phyloP scores from a whole-genome alignment of 2,797 vertebrate species.

The Etheostoma nigrum region DNA sequence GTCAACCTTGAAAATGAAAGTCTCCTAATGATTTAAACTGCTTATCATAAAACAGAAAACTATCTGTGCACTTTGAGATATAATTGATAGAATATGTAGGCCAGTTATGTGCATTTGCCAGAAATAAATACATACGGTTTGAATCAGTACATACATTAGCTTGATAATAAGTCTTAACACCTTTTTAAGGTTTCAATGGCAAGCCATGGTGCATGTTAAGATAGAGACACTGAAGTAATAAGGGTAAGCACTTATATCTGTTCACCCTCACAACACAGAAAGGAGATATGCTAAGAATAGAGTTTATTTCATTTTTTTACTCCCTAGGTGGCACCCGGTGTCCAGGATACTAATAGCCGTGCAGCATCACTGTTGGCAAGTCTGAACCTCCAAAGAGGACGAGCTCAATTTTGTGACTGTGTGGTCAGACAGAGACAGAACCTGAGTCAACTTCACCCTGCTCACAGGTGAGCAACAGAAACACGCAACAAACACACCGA shows the following conservation, averaged over 20 bases:
- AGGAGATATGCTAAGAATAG: neutral
- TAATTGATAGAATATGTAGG: neutral
- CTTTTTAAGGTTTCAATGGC: neutral
- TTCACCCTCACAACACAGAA: neutral
- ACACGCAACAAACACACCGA: neutral
- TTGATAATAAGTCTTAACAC: neutral
- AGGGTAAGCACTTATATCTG: neutral
- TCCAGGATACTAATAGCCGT: slow-evolving; percentile 36
- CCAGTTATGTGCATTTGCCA: neutral
- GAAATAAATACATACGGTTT: neutral
- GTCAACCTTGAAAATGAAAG: neutral
- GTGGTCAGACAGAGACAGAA: slow-evolving; percentile 70
- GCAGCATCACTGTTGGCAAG: slow-evolving; percentile 63
- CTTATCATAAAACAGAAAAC: neutral
- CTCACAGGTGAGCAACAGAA: slow-evolving; percentile 74
- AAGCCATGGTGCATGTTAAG: neutral
- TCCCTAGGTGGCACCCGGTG: slow-evolving; percentile 45
- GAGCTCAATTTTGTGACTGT: slow-evolving; percentile 80
- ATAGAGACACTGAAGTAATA: neutral
- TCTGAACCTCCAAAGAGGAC: slow-evolving; percentile 76
- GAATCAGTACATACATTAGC: neutral
- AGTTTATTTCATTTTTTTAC: neutral
- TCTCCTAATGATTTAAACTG: neutral
- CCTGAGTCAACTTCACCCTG: slow-evolving; percentile 71
- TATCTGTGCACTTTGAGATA: neutral